Conservation (phyloP, 2,797 vertebrate species). For the Limosa lapponica region DNA sequence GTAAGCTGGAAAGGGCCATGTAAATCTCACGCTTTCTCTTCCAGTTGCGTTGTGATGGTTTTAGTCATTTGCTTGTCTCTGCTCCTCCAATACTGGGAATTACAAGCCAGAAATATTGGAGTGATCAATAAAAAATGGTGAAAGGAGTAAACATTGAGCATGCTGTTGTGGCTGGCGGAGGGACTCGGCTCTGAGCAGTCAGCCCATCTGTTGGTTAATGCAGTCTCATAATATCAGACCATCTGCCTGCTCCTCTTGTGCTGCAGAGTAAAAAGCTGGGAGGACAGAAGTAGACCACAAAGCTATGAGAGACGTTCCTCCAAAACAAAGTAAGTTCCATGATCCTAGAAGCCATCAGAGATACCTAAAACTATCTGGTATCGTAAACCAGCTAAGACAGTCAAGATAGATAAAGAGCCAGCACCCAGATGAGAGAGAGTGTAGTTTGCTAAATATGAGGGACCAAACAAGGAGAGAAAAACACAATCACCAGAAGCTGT, state of each 20-base stretch:
- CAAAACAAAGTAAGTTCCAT: not conserved
- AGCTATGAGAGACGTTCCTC: not conserved
- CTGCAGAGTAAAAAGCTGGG: not conserved
- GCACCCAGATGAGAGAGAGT: not conserved
- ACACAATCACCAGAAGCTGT: too few species aligned
- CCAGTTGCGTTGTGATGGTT: not conserved
- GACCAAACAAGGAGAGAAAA: not conserved
- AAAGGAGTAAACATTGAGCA: slow-evolving; percentile 4
- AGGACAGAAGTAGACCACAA: not conserved
- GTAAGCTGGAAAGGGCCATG: not conserved
- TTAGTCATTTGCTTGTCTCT: not conserved
- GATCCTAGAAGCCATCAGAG: not conserved
- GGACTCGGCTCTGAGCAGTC: slow-evolving; percentile 31
- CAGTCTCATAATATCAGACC: slow-evolving; percentile 3
- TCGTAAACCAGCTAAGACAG: rapidly evolving
- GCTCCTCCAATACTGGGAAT: not conserved
- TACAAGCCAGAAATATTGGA: slow-evolving; percentile 8
- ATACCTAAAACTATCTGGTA: not conserved
- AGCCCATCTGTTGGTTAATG: slow-evolving; percentile 23
- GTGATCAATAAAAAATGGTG: slow-evolving; percentile 15
- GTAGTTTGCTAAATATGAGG: rapidly evolving
- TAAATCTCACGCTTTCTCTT: not conserved
- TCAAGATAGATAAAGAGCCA: not conserved
- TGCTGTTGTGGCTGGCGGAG: slow-evolving; percentile 49
- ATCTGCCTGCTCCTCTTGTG: slow-evolving; percentile 39